phyloP scores from a whole-genome alignment of 2,797 vertebrate genomes.

The Sylvilagus floridanus region DNA sequence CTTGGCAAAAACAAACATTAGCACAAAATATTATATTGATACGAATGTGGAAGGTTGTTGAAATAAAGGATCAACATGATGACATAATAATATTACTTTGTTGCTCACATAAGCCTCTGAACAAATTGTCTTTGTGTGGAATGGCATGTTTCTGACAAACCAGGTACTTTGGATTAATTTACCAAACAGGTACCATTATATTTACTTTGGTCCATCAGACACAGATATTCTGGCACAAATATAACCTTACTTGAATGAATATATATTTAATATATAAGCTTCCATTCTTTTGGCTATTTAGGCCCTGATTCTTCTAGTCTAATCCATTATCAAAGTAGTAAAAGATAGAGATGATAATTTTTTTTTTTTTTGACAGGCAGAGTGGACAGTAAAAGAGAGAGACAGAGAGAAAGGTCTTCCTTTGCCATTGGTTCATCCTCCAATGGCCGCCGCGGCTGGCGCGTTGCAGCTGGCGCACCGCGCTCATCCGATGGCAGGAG shows the following conservation, averaged over 20 bases:
- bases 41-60: not conserved
- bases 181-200: conserved; percentile 27
- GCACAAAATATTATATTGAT: not conserved
- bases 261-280: not conserved
- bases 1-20: conserved; percentile 43
- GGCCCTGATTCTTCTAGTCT: not conserved
- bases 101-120: not conserved
- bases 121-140: conserved; percentile 43
- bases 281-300: conserved; percentile 23
- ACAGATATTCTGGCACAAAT: not conserved
- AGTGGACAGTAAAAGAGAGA: too few species aligned
- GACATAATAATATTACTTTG: conserved; percentile 20
- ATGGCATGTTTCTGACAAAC: conserved; percentile 23
- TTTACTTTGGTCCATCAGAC: conserved; percentile 28
- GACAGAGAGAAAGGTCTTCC: too few species aligned
- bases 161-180: conserved; percentile 20
- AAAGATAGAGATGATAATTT: not conserved
- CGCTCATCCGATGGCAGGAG: too few species aligned
- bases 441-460: too few species aligned
- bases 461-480: too few species aligned
- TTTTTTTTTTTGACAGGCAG: too few species aligned
- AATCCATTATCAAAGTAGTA: conserved; percentile 8
- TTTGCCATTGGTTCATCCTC: too few species aligned
- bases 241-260: conserved; percentile 15
- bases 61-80: not conserved